Conservation (phyloP, 2,888 invertebrate genomes). For the Alitta virens region DNA sequence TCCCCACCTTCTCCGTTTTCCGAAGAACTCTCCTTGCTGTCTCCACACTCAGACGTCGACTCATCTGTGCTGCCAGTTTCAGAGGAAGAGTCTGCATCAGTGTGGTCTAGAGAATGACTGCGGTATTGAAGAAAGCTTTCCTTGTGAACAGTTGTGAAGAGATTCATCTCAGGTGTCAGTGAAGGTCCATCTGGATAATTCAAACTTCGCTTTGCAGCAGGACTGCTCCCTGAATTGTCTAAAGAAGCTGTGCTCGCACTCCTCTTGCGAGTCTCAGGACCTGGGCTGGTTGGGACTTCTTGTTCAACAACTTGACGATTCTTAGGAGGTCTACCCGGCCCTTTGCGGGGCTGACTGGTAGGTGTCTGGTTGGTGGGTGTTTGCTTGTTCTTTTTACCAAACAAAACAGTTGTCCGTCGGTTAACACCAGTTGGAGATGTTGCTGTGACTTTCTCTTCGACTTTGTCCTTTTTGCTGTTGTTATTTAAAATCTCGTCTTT, state of each 20-base stretch:
- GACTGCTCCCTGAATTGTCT: background rate
- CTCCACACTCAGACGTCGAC: slow-evolving; percentile 36
- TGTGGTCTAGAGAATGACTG: slow-evolving; percentile 37
- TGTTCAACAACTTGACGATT: background rate
- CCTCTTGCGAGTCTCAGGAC: slow-evolving; percentile 9
- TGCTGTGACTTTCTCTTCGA: slow-evolving; percentile 4
- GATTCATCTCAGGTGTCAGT: slow-evolving; percentile 10
- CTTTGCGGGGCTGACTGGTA: slow-evolving; percentile 19
- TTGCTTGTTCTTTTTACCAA: slow-evolving; percentile 61
- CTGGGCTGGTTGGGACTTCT: slow-evolving; percentile 3
- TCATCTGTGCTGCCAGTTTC: slow-evolving; percentile 49
- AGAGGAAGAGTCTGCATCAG: slow-evolving; percentile 48
- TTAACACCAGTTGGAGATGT: slow-evolving; percentile 64
- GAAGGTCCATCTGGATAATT: slow-evolving; percentile 36
- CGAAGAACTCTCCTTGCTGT: slow-evolving; percentile 14
- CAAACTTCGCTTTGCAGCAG: slow-evolving; percentile 38
- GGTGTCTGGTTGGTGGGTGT: background rate
- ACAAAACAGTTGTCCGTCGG: slow-evolving; percentile 73
- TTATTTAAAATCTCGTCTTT: background rate
- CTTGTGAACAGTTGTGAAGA: slow-evolving; percentile 22
- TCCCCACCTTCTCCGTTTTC: slow-evolving; percentile 18
- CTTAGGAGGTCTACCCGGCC: slow-evolving; percentile 34
- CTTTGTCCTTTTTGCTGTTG: slow-evolving; percentile 2
- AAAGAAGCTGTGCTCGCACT: background rate
- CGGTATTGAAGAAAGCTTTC: slow-evolving; percentile 62